Percentiles rank a stretch among this genome's conserved stretches.
phyloP scores from a whole-genome alignment of 2,797 vertebrate species.

The Falco cherrug region DNA sequence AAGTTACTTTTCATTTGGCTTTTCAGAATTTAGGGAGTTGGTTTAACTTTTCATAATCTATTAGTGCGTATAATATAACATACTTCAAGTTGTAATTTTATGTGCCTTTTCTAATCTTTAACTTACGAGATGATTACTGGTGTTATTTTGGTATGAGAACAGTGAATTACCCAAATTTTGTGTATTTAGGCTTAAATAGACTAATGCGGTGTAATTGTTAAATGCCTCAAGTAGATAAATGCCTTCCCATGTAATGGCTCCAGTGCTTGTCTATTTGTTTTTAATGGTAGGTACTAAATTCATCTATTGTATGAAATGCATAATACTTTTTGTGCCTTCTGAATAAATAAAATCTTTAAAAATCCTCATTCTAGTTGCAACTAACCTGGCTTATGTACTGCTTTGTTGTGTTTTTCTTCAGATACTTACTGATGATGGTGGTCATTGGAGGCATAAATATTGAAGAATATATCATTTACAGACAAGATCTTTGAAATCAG shows the following conservation, averaged over 20 bases:
- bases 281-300: not conserved
- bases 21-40: not conserved
- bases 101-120: not conserved
- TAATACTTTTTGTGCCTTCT: not conserved
- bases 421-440: conserved; percentile 67
- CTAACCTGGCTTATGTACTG: not conserved
- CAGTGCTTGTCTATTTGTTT: not conserved
- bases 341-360: fast-evolving
- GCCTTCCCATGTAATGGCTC: not conserved
- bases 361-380: not conserved
- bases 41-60: not conserved
- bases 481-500: conserved; percentile 70
- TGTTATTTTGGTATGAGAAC: not conserved
- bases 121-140: not conserved
- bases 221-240: not conserved
- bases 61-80: not conserved
- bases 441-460: conserved; percentile 52
- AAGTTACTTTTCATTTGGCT: not conserved
- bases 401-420: conserved; percentile 18
- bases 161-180: not conserved
- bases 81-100: not conserved
- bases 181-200: not conserved
- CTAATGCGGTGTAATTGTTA: not conserved
- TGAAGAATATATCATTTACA: conserved; percentile 67
- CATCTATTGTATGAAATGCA: fast-evolving